A percentile compares a stretch with the other conserved stretches of the same genome.
Evolutionary conservation across 37 sponge, comb jelly and placozoan genomes (phyloP).

Genomic region (Eunapius fragilis): DNA sequence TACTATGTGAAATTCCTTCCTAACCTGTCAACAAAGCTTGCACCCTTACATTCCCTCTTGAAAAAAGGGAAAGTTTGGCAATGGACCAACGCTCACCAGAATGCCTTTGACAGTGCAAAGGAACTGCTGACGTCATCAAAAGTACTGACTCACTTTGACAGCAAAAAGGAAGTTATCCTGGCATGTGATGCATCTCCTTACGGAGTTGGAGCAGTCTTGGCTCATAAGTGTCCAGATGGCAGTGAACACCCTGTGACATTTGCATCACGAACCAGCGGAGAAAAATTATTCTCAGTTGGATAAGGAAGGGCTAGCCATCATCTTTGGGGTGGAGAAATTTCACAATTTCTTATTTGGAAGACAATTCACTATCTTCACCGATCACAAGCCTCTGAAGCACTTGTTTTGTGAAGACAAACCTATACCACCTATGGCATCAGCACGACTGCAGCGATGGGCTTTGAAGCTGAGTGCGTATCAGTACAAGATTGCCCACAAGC

Average conservation of each 20-base stretch:
- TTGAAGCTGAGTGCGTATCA: conserved; percentile 16
- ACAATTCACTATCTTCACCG: conserved; percentile 4
- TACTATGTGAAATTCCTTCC: conserved; percentile 58
- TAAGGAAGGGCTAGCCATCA: conserved; percentile 19
- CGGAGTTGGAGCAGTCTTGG: conserved; percentile 28
- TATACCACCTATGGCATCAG: conserved; percentile 22
- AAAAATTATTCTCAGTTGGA: conserved; percentile 31
- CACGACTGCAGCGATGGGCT: conserved; percentile 33
- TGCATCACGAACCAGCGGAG: conserved; percentile 27
- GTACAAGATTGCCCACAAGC: conserved; percentile 19
- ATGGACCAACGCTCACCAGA: conserved; percentile 27
- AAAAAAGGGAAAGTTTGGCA: conserved; percentile 10
- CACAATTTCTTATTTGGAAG: conserved; percentile 18
- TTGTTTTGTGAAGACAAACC: conserved; percentile 9
- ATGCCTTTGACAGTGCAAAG: conserved; percentile 36
- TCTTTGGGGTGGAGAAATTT: conserved; percentile 13
- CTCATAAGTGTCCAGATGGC: conserved; percentile 23
- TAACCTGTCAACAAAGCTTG: conserved; percentile 21
- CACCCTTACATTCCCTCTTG: conserved; percentile 21
- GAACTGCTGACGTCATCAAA: background rate
- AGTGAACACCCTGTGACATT: conserved; percentile 34
- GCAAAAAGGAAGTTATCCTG: conserved; percentile 2
- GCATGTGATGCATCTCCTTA: too few species aligned
- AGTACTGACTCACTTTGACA: conserved; percentile 41
- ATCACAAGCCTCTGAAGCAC: conserved; percentile 32